A percentile compares a stretch with the other conserved stretches of the same genome.
These are phyloP conservation scores for Nematostella vectensis DNA, from an alignment of 92 coral and sea anemone species.

Conservation along the genomic window DNA sequence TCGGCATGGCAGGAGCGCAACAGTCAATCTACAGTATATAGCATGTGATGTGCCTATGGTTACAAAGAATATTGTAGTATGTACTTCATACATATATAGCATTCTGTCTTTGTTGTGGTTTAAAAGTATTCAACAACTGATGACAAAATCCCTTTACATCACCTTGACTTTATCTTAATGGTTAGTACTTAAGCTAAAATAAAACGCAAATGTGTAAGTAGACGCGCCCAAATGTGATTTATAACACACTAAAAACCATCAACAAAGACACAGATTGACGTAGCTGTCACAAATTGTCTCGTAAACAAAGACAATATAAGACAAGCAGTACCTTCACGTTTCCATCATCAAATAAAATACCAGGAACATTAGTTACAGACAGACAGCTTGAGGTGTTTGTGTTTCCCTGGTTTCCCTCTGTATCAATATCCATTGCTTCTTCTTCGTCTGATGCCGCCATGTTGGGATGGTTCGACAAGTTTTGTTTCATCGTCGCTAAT, in stretches of 20 bases:
- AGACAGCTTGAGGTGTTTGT: conserved; percentile 40
- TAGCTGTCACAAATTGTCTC: too few species aligned
- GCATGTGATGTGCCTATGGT: too few species aligned
- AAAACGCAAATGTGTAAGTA: conserved; percentile 81
- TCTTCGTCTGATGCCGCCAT: conserved; percentile 1
- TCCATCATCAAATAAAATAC: conserved; percentile 57
- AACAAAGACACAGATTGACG: too few species aligned
- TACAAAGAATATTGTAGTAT: too few species aligned
- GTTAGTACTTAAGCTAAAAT: conserved; percentile 57
- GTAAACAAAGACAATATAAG: too few species aligned
- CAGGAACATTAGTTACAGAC: conserved; percentile 83
- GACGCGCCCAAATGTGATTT: too few species aligned
- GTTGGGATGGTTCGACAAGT: neutral
- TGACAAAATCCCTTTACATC: neutral
- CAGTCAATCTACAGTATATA: too few species aligned
- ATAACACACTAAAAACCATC: too few species aligned
- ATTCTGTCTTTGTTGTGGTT: too few species aligned
- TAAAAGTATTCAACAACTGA: too few species aligned
- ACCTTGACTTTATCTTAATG: conserved; percentile 33
- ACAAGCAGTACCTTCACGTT: conserved; percentile 57
- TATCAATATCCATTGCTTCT: conserved; percentile 1
- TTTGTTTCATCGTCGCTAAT: neutral
- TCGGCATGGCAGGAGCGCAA: too few species aligned
- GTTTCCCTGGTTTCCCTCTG: neutral
- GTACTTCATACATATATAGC: too few species aligned